Percentiles rank a stretch among this genome's conserved stretches.
Evolutionary conservation across 2,113 vertebrate genomes (phyloP).

Genomic region (Oceanites oceanicus): DNA sequence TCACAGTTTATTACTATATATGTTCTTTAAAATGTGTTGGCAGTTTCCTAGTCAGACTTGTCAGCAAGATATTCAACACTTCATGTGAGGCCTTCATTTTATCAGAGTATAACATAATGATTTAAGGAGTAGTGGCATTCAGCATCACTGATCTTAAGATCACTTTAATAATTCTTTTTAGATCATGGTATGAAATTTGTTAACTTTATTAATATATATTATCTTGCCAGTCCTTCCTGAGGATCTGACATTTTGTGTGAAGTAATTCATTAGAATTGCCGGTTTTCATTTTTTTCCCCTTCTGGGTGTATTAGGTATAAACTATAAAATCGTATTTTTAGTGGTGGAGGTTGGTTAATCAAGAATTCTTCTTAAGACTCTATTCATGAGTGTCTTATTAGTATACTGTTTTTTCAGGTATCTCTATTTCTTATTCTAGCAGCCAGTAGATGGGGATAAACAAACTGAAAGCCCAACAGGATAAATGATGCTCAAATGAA

Average conservation of each 20-base stretch:
- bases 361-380: not conserved
- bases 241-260: not conserved
- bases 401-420: not conserved
- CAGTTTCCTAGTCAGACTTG: not conserved
- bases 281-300: not conserved
- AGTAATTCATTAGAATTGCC: not conserved
- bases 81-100: not conserved
- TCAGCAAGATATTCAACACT: not conserved
- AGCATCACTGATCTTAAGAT: not conserved
- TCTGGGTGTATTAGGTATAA: not conserved
- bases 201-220: constrained; percentile 21
- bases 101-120: not conserved
- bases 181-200: not conserved
- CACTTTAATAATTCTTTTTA: constrained; percentile 45
- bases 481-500: constrained; percentile 39
- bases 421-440: constrained; percentile 14
- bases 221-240: not conserved
- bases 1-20: not conserved
- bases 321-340: not conserved
- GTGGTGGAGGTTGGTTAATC: not conserved
- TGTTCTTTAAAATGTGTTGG: not conserved
- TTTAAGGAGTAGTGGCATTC: constrained; percentile 14
- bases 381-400: not conserved
- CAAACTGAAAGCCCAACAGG: constrained; percentile 45
- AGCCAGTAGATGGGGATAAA: constrained; percentile 30